Percentiles rank a stretch among this genome's conserved stretches.
Evolutionary conservation across 2,888 invertebrate genomes (phyloP).

Genomic region (Scaptomyza parva): DNA sequence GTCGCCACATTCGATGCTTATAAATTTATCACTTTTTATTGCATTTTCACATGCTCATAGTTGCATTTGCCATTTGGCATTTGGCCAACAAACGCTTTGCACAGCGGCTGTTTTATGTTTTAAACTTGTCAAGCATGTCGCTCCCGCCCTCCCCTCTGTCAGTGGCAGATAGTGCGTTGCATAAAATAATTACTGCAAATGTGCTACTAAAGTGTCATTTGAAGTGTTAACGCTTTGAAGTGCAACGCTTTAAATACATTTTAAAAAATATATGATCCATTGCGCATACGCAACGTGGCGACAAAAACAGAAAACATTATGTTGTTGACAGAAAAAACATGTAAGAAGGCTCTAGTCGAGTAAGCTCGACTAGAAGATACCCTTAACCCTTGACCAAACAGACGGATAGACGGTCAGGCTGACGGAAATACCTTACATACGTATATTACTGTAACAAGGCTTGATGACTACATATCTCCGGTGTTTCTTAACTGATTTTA

Average conservation of each 20-base stretch:
- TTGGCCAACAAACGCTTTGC: constrained; percentile 36
- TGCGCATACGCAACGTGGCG: constrained; percentile 50
- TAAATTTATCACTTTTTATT: constrained; percentile 62
- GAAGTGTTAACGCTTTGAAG: constrained; percentile 48
- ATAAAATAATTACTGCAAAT: constrained; percentile 50
- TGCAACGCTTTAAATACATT: constrained; percentile 13
- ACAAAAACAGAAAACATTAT: not conserved
- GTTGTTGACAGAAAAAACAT: not conserved
- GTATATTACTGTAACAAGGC: no score
- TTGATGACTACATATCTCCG: no score
- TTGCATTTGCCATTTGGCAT: constrained; percentile 55
- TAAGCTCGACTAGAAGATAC: no score
- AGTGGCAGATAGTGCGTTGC: constrained; percentile 6
- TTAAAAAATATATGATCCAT: constrained; percentile 48
- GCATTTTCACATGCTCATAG: constrained; percentile 52
- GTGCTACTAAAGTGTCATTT: constrained; percentile 40
- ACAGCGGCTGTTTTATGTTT: constrained; percentile 36
- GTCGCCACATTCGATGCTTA: constrained; percentile 57
- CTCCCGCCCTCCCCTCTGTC: not conserved
- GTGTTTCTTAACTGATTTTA: no score
- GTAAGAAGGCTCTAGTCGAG: no score
- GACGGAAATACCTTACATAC: no score
- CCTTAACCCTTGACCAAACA: no score
- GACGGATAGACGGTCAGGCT: no score
- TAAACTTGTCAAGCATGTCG: constrained; percentile 16